Evolutionary conservation across 2,113 vertebrate genomes (phyloP), one percentile per base, ranked within the genome.

Genomic region (Aegotheles bennettii): DNA sequence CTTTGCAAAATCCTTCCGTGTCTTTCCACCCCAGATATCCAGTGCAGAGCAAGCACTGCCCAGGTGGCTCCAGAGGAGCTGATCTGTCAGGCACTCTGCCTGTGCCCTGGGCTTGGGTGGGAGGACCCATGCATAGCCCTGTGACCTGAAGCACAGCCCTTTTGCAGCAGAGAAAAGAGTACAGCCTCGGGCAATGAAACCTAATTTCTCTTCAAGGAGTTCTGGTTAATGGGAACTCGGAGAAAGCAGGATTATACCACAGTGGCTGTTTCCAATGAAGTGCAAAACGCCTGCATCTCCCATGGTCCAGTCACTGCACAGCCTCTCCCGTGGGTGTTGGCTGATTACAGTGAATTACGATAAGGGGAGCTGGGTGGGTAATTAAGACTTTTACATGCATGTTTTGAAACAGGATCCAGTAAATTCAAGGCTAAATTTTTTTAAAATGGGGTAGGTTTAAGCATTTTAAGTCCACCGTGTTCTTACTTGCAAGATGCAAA

Each of bases 161-260:
- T 96, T 16, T 93, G 61, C 36, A 75, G 77, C 48, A 81, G 59
- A 74, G 74, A 76, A 93, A 94, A 96, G 83, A 82, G 43, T 42
- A 60, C 73, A 89, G 90, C 94, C 94, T 71, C 43, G 80, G 93
- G 94, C 93, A 81, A 95, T 88, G 88, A 96, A 94, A 96, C 95
- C 88, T 84, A 45, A 94, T 96, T 96, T 96, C 76, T 64, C 86
- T 94, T 61, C 73, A 43, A 86, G 74, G 76, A 89, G 69, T 29
- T 92, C 13, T 56, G 60, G 71, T 93, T 90, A 87, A 93, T 84
- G 50, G 73, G 93, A 93, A 64, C 51, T 48, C 14, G 10, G 90
- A 89, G 92, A 92, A 95, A 87, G 93, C 51, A 81, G 48, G 76
- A 86, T 68, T 87, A 33, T 87, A 76, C 47, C 54, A 16, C 43